Percentiles rank a stretch among this genome's conserved stretches.
phyloP scores from a whole-genome alignment of 2,797 vertebrate species.

The Cottoperca gobio region DNA sequence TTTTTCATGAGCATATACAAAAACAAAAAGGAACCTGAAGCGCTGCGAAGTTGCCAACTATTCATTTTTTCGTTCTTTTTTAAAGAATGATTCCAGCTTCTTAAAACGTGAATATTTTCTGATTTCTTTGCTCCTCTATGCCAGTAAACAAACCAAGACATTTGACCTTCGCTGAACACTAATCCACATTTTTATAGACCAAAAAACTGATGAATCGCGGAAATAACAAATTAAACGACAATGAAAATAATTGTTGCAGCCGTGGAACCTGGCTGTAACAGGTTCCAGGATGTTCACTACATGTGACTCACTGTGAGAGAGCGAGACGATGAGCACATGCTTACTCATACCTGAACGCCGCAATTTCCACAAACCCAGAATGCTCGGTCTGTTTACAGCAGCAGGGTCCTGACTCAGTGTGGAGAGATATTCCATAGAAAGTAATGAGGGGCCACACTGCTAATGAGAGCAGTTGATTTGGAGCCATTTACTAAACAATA shows the following conservation, averaged over 20 bases:
- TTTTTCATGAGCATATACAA: neutral
- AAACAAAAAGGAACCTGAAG: neutral
- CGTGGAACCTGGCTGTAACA: neutral
- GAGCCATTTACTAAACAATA: slow-evolving; percentile 35
- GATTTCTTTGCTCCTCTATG: too few relatives aligned
- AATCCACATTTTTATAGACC: too few relatives aligned
- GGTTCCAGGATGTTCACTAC: neutral
- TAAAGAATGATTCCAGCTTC: too few relatives aligned
- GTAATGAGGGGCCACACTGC: slow-evolving; percentile 14
- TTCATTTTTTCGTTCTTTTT: too few relatives aligned
- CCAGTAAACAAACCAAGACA: too few relatives aligned
- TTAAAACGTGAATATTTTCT: too few relatives aligned
- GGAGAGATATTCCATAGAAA: slow-evolving; percentile 35
- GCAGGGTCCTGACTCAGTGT: slow-evolving; percentile 10
- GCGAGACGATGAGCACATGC: slow-evolving; percentile 33
- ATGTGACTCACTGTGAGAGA: slow-evolving; percentile 30
- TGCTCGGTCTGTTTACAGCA: slow-evolving; percentile 6
- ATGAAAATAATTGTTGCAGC: too few relatives aligned
- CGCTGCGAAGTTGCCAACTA: too few relatives aligned
- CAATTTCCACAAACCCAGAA: slow-evolving; percentile 30
- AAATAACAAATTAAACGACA: too few relatives aligned
- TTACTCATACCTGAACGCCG: slow-evolving; percentile 37
- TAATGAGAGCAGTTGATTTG: slow-evolving; percentile 30
- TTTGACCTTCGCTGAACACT: too few relatives aligned
- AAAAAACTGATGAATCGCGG: too few relatives aligned